Conservation (phyloP, 2,113 vertebrate genomes). For the Mobula hypostoma region DNA sequence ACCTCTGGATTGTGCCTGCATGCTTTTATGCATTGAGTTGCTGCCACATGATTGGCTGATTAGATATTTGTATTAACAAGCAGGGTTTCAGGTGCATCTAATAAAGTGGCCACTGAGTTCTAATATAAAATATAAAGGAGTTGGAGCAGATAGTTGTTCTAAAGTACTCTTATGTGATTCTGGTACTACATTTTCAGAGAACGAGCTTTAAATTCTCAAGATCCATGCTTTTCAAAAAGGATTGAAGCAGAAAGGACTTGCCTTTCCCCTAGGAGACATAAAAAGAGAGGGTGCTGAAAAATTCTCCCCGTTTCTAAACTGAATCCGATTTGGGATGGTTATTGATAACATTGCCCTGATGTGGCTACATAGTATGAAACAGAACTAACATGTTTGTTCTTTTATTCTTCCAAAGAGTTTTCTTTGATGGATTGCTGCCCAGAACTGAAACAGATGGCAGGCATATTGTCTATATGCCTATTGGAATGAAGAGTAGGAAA, state of each 20-base stretch:
- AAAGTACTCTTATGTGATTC: not conserved
- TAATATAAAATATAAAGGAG: not conserved
- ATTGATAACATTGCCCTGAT: slow-evolving; percentile 20
- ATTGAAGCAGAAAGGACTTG: not conserved
- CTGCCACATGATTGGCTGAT: too few relatives aligned
- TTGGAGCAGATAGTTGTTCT: not conserved
- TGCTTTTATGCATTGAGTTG: too few relatives aligned
- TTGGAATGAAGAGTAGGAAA: slow-evolving; percentile 20
- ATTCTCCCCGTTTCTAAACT: not conserved
- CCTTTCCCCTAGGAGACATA: not conserved
- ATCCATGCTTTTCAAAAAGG: not conserved
- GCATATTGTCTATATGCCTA: slow-evolving; percentile 32
- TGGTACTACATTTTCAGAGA: not conserved
- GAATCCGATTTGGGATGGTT: not conserved
- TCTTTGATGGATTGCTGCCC: slow-evolving; percentile 35
- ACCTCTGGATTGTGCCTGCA: too few relatives aligned
- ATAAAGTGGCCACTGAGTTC: too few relatives aligned
- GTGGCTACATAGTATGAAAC: slow-evolving; percentile 10
- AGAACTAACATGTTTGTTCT: slow-evolving; percentile 28
- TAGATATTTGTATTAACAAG: too few relatives aligned
- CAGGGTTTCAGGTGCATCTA: too few relatives aligned
- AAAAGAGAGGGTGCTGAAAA: not conserved
- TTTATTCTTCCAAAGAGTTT: slow-evolving; percentile 21
- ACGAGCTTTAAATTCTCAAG: not conserved
- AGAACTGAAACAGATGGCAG: slow-evolving; percentile 31